A percentile compares a stretch with the other conserved stretches of the same genome.
Evolutionary conservation across 2,797 vertebrate genomes (phyloP).

Genomic region (Sebastolobus altivelis): DNA sequence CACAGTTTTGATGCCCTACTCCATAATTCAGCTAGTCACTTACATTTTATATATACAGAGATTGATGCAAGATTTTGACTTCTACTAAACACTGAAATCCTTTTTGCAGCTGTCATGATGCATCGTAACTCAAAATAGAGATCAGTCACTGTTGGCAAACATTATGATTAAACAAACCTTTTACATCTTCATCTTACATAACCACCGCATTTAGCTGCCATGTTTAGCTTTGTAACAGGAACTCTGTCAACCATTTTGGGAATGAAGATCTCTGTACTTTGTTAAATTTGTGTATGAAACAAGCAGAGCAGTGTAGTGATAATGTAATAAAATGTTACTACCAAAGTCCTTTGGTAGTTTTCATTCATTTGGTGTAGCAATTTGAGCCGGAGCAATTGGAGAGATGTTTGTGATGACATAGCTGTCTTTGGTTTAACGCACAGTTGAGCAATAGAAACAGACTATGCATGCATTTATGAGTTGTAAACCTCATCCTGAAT

Average conservation of each 20-base stretch:
- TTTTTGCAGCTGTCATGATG: slow-evolving; percentile 48
- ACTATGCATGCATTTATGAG: slow-evolving; percentile 23
- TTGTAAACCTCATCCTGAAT: slow-evolving; percentile 30
- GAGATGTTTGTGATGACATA: slow-evolving; percentile 19
- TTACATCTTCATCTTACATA: slow-evolving; percentile 41
- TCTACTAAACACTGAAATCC: slow-evolving; percentile 38
- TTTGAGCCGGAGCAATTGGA: not conserved
- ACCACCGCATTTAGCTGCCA: slow-evolving; percentile 31
- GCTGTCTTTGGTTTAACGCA: slow-evolving; percentile 6
- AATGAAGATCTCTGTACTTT: slow-evolving; percentile 20
- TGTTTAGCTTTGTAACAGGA: slow-evolving; percentile 18
- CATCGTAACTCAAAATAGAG: slow-evolving; percentile 26
- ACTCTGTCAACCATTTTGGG: slow-evolving; percentile 22
- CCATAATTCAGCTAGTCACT: slow-evolving; percentile 58
- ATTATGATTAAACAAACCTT: slow-evolving; percentile 35
- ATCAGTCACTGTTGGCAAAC: slow-evolving; percentile 42
- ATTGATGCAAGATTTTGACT: slow-evolving; percentile 46
- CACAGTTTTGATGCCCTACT: slow-evolving; percentile 32
- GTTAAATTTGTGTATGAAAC: slow-evolving; percentile 1
- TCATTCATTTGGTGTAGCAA: not conserved
- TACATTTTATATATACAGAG: slow-evolving; percentile 37
- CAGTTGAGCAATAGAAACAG: slow-evolving; percentile 26
- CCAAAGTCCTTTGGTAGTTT: not conserved
- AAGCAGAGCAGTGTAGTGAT: slow-evolving; percentile 2
- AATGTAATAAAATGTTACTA: not conserved